Percentiles rank a stretch among this genome's conserved stretches.
Conservation (phyloP, 1,140 invertebrate species). For the Cheumatopsyche charites region DNA sequence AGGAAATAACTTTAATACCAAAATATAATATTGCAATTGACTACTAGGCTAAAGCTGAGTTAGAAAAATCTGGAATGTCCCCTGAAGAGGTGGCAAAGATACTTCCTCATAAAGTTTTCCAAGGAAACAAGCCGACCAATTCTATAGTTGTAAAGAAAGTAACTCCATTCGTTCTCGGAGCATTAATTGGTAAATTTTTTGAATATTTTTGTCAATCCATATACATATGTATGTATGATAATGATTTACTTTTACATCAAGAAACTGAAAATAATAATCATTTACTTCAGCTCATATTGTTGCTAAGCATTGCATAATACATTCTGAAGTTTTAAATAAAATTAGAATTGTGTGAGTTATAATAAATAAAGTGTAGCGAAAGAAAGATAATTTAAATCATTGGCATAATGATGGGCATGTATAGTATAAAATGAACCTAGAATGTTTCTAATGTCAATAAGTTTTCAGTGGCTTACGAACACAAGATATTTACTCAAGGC, state of each 20-base stretch:
- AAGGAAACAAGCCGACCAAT: slow-evolving; percentile 97
- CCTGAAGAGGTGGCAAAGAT: slow-evolving; percentile 78
- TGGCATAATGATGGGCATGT: too few relatives aligned
- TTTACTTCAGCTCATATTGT: slow-evolving; percentile 7
- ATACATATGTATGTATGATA: not conserved
- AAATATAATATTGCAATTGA: not conserved
- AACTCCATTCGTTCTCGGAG: slow-evolving; percentile 93
- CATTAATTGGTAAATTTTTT: slow-evolving; percentile 83
- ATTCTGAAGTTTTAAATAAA: too few relatives aligned
- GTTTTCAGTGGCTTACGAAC: slow-evolving; percentile 90
- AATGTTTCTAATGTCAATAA: slow-evolving; percentile 3
- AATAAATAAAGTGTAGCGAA: too few relatives aligned
- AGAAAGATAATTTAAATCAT: too few relatives aligned
- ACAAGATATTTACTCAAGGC: slow-evolving; percentile 98
- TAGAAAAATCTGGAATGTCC: slow-evolving; percentile 73
- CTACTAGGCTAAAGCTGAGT: slow-evolving; percentile 70
- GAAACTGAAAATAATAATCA: not conserved
- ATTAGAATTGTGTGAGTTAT: too few relatives aligned
- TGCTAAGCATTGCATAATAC: too few relatives aligned
- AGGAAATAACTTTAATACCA: not conserved
- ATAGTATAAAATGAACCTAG: too few relatives aligned
- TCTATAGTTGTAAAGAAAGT: slow-evolving; percentile 94
- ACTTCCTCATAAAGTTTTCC: slow-evolving; percentile 95
- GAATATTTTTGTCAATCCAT: not conserved
- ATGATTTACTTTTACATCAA: too few relatives aligned